Base-by-base conservation (phyloP, 2,888 invertebrate genomes). In the Cheilosia grossa region DNA sequence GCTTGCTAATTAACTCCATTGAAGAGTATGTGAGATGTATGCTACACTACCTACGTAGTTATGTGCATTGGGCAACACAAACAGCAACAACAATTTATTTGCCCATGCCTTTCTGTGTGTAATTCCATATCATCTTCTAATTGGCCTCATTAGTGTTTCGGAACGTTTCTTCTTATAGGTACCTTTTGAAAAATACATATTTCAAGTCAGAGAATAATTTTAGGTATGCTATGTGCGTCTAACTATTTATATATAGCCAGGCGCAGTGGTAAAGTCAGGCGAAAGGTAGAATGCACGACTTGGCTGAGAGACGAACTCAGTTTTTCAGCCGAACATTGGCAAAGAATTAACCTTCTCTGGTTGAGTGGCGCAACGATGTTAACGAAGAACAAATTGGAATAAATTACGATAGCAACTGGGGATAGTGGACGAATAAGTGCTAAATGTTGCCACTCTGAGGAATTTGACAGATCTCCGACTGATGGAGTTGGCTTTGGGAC, bases 111-210 rank as follows among this genome's bases (percentile, higher is more conserved):
- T 54, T 61, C 59, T 69, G 49, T 78, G 61, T 78, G 77, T 72
- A 74, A 74, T 81, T 74, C 67, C 74, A 63, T 74, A 81, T 81
- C 80, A 80, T 70, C 83, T 85, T 74, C 75, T 85, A 85, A 85
- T 85, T 85, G 83, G 83, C 54, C 83, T 80, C 83, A 85, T 85
- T 85, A 85, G 80, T 70, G 70, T 61, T 85, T 80, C 66, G 54
- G 64, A 80, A 75, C 66, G 75, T 75, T 64, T 79, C 59, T 66
- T 21, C 37, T 21, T 80, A 21, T 58, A 30, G 56, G 47, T 17
- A 17, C 21, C 0, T 44, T 13, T n/a, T 42, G 4, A 33, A 33
- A 47, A 37, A 27, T 6, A 37, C 30, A 58, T 58, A 53, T 54
- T 51, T 69, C 21, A 42, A 56, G 33, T 15, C 5, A 9, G 21